These are phyloP conservation scores for Toxotes chatareus DNA, from an alignment of 2,113 vertebrate species.

Conservation along the genomic window DNA sequence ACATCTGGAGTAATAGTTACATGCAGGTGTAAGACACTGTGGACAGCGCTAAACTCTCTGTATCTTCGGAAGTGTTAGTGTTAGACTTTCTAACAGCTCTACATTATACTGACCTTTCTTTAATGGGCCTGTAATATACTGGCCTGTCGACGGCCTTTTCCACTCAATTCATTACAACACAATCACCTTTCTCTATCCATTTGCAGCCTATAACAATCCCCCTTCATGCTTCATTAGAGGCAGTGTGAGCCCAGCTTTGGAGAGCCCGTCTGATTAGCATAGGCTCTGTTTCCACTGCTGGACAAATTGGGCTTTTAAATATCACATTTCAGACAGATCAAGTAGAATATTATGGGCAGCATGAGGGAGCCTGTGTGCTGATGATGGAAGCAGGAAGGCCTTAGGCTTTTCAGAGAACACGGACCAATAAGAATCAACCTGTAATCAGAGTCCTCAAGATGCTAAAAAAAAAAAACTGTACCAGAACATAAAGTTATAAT, in stretches of 20 bases:
- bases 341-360: slow-evolving; percentile 27
- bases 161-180: slow-evolving; percentile 99
- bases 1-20: neutral
- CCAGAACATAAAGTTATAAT: too few relatives aligned
- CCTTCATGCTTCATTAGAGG: slow-evolving; percentile 97
- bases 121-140: slow-evolving; percentile 86
- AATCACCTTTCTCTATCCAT: slow-evolving; percentile 86
- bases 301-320: slow-evolving; percentile 75
- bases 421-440: neutral
- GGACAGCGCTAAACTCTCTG: neutral
- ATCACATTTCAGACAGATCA: slow-evolving; percentile 57
- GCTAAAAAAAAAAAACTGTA: too few relatives aligned
- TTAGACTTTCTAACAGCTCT: slow-evolving; percentile 32
- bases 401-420: neutral
- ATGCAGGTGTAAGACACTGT: neutral
- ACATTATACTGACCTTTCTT: slow-evolving; percentile 89
- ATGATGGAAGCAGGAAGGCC: slow-evolving; percentile 11
- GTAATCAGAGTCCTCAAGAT: neutral
- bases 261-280: slow-evolving; percentile 91
- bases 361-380: slow-evolving; percentile 24
- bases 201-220: slow-evolving; percentile 90
- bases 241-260: slow-evolving; percentile 77
- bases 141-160: slow-evolving; percentile 96
- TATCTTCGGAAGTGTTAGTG: slow-evolving; percentile 7
- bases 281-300: slow-evolving; percentile 64